Percentiles rank a stretch among this genome's conserved stretches.
Evolutionary conservation across 2,113 vertebrate genomes (phyloP).

Genomic region (Brachyhypopomus occidentalis): DNA sequence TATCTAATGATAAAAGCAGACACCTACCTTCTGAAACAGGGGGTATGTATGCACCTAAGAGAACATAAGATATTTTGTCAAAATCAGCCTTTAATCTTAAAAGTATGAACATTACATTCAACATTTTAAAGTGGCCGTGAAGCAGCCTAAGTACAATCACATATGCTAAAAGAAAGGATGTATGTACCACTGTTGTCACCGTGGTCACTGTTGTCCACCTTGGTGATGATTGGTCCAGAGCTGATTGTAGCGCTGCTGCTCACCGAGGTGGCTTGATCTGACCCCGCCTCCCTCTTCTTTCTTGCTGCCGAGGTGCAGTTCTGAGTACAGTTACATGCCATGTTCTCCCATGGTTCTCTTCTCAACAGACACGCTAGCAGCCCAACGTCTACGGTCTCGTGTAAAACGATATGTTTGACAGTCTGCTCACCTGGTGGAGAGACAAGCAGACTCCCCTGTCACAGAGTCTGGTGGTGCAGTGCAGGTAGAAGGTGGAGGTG

Average conservation of each 20-base stretch:
- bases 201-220: slow-evolving; percentile 55
- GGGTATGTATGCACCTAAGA: neutral
- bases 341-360: too few species aligned
- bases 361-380: too few species aligned
- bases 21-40: slow-evolving; percentile 17
- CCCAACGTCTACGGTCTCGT: too few species aligned
- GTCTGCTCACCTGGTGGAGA: slow-evolving; percentile 59
- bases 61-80: neutral
- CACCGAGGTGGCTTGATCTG: slow-evolving; percentile 52
- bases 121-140: neutral
- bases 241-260: slow-evolving; percentile 65
- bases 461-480: slow-evolving; percentile 72
- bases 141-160: neutral
- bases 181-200: neutral
- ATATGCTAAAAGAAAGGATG: neutral
- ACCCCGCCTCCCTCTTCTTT: slow-evolving; percentile 39
- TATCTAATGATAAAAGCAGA: neutral
- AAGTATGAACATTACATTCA: neutral
- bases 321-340: slow-evolving; percentile 40
- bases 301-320: slow-evolving; percentile 60
- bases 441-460: slow-evolving; percentile 56
- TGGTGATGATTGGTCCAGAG: slow-evolving; percentile 62
- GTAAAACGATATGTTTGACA: too few species aligned
- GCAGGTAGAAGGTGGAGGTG: slow-evolving; percentile 68
- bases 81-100: neutral